A percentile compares a stretch with the other conserved stretches of the same genome.
These are phyloP conservation scores for Limenitis camilla DNA, from an alignment of 2,888 invertebrate genomes.

Conservation along the genomic window DNA sequence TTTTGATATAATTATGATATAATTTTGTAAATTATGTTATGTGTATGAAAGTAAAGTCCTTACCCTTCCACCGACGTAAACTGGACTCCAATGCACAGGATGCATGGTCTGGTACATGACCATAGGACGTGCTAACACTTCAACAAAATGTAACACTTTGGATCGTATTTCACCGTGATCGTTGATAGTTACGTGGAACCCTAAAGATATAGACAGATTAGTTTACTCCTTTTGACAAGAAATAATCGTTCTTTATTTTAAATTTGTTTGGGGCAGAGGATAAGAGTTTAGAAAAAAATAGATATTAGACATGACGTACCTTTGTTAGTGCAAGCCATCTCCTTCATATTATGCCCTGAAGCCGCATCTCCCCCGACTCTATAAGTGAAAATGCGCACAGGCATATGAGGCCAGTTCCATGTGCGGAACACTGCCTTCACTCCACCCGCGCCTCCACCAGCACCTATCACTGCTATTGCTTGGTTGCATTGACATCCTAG, in stretches of 20 bases:
- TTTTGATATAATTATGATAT: background rate
- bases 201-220: slow-evolving; percentile 56
- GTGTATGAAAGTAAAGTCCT: slow-evolving; percentile 32
- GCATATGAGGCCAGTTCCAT: slow-evolving; percentile 95
- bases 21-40: background rate
- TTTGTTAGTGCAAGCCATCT: slow-evolving; percentile 98
- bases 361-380: slow-evolving; percentile 94
- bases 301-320: too few relatives aligned
- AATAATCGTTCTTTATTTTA: too few relatives aligned
- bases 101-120: slow-evolving; percentile 94
- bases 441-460: slow-evolving; percentile 88
- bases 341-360: slow-evolving; percentile 88
- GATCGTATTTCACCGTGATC: slow-evolving; percentile 90
- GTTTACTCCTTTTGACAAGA: background rate
- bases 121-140: slow-evolving; percentile 96
- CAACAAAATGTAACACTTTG: slow-evolving; percentile 94
- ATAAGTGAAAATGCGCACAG: slow-evolving; percentile 97
- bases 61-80: slow-evolving; percentile 89
- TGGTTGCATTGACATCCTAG: slow-evolving; percentile 97
- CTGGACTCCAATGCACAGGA: slow-evolving; percentile 96
- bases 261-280: too few relatives aligned
- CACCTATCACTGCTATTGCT: slow-evolving; percentile 97
- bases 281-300: too few relatives aligned
- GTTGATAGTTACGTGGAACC: slow-evolving; percentile 92
- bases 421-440: slow-evolving; percentile 78